Base-by-base conservation (phyloP, 1,140 invertebrate species). In the Campodea augens region DNA sequence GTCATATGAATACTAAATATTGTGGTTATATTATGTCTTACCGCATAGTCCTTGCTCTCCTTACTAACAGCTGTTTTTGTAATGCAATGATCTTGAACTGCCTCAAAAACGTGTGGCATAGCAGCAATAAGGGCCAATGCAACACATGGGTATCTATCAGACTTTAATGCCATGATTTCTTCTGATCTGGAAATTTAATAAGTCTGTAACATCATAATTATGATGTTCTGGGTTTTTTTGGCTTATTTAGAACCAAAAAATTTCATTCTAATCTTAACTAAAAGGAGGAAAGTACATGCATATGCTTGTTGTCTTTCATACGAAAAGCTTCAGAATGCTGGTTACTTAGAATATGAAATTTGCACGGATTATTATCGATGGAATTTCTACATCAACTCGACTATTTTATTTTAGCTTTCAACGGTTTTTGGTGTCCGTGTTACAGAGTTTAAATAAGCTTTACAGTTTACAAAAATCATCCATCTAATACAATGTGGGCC, bases 41-140 rank as follows among this genome's bases (percentile, higher is more conserved):
- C n/a, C n/a, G n/a, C n/a, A n/a, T n/a, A n/a, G n/a, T n/a, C 74
- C 57, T 83, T 83, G 0, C 77, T 81, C 54, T 83, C 79, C 58
- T 81, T 78, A 54, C 83, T 84, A 58, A 77, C 80, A 54, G 81
- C 78, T 0, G 81, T 78, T 58, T 80, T 82, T 1, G 73, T 77
- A 36, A 84, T 83, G 52, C 78, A 81, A 53, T 77, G 79, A 51
- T 82, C 78, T 57, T 81, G 75, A 1, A 83, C 78, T 0, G 79
- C 75, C 61, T 81, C 76, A 52, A 81, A 81, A 0, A 83, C 79
- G 42, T 71, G 64, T 0, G 81, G 81, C 77, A 83, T 81, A 10
- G 73, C 74, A 1, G 78, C 77, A 36, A 84, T 81, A 20, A 84
- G 61, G 0, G 78, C 79, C 5, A 83, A 57, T 1, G 78, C 80